Evolutionary conservation across 2,113 vertebrate genomes (phyloP).

Genomic region (Prinia subflava): DNA sequence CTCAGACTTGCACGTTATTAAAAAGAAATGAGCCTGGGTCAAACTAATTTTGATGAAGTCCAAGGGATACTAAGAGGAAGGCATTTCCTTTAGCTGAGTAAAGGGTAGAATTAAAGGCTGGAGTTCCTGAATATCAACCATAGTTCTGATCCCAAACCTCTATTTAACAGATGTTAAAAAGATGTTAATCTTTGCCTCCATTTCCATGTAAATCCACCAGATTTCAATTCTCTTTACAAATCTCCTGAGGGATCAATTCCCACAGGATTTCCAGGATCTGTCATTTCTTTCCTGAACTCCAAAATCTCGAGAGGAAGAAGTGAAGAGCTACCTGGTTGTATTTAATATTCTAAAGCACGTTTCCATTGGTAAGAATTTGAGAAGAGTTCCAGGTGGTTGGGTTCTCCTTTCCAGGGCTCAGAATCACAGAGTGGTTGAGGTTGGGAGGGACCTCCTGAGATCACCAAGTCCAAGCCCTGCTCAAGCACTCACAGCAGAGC

Average conservation of each 20-base stretch:
- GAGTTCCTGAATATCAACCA: background rate
- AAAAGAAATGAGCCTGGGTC: background rate
- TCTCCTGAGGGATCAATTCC: background rate
- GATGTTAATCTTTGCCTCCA: background rate
- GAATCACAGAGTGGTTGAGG: background rate
- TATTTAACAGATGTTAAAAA: background rate
- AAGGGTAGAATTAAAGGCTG: background rate
- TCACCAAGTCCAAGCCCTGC: background rate
- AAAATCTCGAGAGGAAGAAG: background rate
- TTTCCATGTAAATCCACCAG: background rate
- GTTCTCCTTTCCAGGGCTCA: background rate
- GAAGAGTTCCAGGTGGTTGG: background rate
- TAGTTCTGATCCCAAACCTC: background rate
- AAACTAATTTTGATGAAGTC: background rate
- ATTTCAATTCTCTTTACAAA: background rate
- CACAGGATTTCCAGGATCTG: background rate
- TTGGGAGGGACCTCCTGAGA: background rate
- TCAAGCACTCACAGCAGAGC: background rate
- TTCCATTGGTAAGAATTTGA: background rate
- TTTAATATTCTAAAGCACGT: background rate
- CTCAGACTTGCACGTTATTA: background rate
- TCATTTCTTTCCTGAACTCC: background rate
- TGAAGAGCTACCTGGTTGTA: background rate
- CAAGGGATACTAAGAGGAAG: background rate
- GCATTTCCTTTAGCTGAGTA: background rate